A percentile compares a stretch with the other conserved stretches of the same genome.
These are phyloP conservation scores for Passer montanus DNA, from an alignment of 2,113 vertebrate genomes.

Conservation along the genomic window DNA sequence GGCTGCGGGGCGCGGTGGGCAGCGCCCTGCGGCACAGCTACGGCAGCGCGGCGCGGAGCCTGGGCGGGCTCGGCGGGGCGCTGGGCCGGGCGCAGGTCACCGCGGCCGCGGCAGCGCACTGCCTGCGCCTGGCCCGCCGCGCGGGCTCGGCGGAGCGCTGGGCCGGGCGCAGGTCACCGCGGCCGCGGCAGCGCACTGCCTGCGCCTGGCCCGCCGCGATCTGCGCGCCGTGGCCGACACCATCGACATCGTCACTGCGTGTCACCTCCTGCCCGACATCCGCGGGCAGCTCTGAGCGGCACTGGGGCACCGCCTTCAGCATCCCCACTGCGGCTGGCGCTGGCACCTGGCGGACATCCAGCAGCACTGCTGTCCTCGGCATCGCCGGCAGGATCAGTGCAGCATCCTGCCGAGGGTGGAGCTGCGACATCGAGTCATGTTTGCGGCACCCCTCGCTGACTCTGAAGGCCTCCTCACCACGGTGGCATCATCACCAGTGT, in stretches of 20 bases:
- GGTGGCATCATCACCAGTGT: neutral
- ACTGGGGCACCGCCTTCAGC: neutral
- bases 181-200: neutral
- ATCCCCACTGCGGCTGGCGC: neutral
- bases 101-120: neutral
- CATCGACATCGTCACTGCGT: neutral
- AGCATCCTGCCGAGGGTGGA: neutral
- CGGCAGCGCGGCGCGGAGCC: neutral
- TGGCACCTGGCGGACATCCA: neutral
- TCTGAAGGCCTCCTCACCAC: neutral
- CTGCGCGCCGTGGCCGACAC: neutral
- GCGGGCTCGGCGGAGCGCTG: neutral
- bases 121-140: neutral
- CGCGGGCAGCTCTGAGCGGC: neutral
- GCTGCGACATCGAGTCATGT: neutral
- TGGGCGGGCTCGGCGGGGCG: neutral
- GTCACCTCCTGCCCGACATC: slow-evolving; percentile 19
- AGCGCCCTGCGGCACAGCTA: neutral
- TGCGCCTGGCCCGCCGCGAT: neutral
- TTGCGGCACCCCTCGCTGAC: neutral
- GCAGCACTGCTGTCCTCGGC: neutral
- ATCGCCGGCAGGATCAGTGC: neutral
- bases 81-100: neutral
- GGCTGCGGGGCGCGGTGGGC: neutral
- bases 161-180: neutral